Evolutionary conservation across 2,797 vertebrate species (phyloP).

Genomic region (Phataginus tetradactyla): DNA sequence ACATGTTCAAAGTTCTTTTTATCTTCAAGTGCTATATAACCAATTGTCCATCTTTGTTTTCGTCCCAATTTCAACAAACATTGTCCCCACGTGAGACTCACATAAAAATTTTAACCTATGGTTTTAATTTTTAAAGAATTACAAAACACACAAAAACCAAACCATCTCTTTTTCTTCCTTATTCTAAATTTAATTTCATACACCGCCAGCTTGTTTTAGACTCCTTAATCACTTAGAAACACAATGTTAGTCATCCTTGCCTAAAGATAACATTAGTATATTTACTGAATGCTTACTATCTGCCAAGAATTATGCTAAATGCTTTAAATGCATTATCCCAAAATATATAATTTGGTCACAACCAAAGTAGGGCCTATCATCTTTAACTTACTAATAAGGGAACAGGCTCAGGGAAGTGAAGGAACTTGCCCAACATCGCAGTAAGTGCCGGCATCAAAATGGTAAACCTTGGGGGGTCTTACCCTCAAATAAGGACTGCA

Average conservation of each 20-base stretch:
- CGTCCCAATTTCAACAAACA: slow-evolving; percentile 8
- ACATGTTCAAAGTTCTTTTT: neutral
- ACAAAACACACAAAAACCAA: slow-evolving; percentile 25
- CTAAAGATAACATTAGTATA: neutral
- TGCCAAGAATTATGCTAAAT: neutral
- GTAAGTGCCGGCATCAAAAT: neutral
- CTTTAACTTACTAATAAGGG: neutral
- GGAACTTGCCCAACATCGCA: neutral
- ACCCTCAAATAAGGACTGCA: neutral
- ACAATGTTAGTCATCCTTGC: neutral
- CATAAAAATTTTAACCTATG: neutral
- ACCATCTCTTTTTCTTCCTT: neutral
- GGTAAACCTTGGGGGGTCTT: neutral
- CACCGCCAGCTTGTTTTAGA: neutral
- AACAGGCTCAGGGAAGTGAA: neutral
- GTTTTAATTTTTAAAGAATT: slow-evolving; percentile 16
- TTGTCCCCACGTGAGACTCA: neutral
- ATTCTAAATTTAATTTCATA: slow-evolving; percentile 40
- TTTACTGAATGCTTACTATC: neutral
- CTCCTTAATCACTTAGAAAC: slow-evolving; percentile 21
- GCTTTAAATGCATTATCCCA: neutral
- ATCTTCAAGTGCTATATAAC: neutral
- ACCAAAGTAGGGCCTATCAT: neutral
- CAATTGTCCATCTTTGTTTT: neutral
- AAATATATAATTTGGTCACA: neutral